phyloP scores from a whole-genome alignment of 2,797 vertebrate species.

The Gallirallus australis region DNA sequence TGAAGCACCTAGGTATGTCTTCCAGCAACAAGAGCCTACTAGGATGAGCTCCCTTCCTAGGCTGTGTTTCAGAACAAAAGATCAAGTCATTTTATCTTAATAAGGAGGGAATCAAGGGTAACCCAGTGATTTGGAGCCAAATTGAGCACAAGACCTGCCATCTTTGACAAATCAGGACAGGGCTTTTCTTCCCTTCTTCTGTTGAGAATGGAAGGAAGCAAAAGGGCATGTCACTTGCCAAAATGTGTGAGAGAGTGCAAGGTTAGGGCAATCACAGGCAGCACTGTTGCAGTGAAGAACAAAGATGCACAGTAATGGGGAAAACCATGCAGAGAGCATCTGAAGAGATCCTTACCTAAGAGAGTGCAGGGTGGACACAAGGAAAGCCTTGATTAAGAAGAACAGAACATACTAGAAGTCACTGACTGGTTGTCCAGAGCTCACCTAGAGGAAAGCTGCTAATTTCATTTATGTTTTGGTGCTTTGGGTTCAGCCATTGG shows the following conservation, averaged over 20 bases:
- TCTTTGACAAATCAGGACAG: neutral
- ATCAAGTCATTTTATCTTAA: neutral
- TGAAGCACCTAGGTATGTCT: neutral
- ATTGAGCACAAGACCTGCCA: neutral
- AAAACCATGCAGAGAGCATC: neutral
- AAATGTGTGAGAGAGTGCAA: neutral
- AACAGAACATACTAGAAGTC: neutral
- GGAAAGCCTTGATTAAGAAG: neutral
- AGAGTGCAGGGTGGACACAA: fast-evolving
- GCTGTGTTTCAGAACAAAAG: neutral
- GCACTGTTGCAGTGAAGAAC: neutral
- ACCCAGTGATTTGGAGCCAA: neutral
- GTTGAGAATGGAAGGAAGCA: neutral
- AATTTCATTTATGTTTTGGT: neutral
- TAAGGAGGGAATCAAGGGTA: neutral
- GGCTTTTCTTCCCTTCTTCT: neutral
- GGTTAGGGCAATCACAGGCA: neutral
- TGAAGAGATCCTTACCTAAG: neutral
- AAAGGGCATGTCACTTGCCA: neutral
- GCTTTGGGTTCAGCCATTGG: neutral
- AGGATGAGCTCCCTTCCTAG: neutral
- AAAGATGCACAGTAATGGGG: neutral
- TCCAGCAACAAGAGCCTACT: neutral
- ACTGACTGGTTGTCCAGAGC: neutral
- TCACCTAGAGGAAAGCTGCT: neutral